Base-by-base conservation (phyloP, 2,797 vertebrate genomes). In the Threskiornis aethiopicus region DNA sequence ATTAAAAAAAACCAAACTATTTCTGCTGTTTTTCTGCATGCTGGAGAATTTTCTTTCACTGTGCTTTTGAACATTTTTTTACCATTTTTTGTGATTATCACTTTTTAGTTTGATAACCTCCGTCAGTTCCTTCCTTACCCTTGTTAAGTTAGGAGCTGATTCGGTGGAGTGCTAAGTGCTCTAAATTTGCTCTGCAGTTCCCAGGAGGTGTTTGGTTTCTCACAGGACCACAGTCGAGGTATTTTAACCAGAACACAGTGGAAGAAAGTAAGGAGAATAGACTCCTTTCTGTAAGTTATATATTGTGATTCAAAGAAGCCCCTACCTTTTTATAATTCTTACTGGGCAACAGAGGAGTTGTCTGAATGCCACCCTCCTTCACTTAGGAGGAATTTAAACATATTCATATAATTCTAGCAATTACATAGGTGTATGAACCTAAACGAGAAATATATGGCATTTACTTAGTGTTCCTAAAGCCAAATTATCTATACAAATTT, bases 131-230 rank as follows among this genome's bases (percentile, higher is more conserved):
- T 69, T 87, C 59, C 51, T 76, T 96, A 94, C 79, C 87, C 92
- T 97, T 92, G 81, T 78, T 86, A 81, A 65, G 71, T 42, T 77
- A 47, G 79, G 69, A 89, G 46, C 78, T 84, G 81, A 65, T 67
- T 65, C 6, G 1, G 58, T 81, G 82, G 47, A 90, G 82, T 67
- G 86, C 89, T 93, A 87, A 91, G 92, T 90, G 94, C 93, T 94
- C 95, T 96, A 96, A 69, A 96, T 95, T 94, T 96, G 89, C 65
- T 92, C 62, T 72, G 76, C 72, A n/a, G 77, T n/a, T 94, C 96
- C 94, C 93, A 13, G 62, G 92, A 84, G 90, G 42, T 78, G 62
- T 66, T 92, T 91, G 93, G 51, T 62, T 92, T 94, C 93, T 95
- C 89, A 55, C 72, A 93, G 80, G 83, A 84, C 87, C 19, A 47